Conservation (phyloP, 2,797 vertebrate genomes). For the Pterois miles region DNA sequence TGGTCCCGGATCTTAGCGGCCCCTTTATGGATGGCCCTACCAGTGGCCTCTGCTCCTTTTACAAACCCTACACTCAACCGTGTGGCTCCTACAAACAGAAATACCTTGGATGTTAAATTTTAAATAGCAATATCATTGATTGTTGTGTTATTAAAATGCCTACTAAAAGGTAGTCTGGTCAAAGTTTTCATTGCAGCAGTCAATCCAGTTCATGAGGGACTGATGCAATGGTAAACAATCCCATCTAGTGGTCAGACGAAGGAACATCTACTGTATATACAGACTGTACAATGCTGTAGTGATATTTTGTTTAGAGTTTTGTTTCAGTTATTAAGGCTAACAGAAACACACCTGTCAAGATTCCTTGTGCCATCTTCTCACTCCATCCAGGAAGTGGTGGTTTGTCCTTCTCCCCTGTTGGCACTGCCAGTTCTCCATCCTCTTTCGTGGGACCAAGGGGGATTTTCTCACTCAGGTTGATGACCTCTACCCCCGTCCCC, state of each 20-base stretch:
- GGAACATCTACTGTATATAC: background rate
- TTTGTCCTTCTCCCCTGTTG: constrained; percentile 70
- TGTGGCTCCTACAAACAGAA: constrained; percentile 85
- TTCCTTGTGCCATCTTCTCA: constrained; percentile 92
- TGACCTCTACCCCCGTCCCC: constrained; percentile 73
- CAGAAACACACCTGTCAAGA: constrained; percentile 86
- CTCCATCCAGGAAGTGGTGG: constrained; percentile 90
- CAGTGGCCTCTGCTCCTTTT: constrained; percentile 92
- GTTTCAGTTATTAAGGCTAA: no score
- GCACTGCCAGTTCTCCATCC: background rate
- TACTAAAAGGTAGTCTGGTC: background rate
- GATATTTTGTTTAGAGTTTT: background rate
- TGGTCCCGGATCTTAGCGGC: constrained; percentile 90
- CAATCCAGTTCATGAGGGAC: background rate
- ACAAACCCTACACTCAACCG: constrained; percentile 89
- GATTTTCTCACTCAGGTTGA: constrained; percentile 87
- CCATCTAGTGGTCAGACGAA: constrained; percentile 51
- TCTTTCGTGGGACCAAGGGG: constrained; percentile 65
- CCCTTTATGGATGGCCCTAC: constrained; percentile 92
- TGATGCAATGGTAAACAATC: constrained; percentile 16
- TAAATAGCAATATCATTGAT: background rate
- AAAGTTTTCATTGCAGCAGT: background rate
- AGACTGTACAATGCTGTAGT: background rate
- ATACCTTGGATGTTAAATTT: background rate
- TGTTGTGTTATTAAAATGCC: background rate